A percentile compares a stretch with the other conserved stretches of the same genome.
Conservation (phyloP, 2,113 vertebrate species). For the Cyanoderma ruficeps region DNA sequence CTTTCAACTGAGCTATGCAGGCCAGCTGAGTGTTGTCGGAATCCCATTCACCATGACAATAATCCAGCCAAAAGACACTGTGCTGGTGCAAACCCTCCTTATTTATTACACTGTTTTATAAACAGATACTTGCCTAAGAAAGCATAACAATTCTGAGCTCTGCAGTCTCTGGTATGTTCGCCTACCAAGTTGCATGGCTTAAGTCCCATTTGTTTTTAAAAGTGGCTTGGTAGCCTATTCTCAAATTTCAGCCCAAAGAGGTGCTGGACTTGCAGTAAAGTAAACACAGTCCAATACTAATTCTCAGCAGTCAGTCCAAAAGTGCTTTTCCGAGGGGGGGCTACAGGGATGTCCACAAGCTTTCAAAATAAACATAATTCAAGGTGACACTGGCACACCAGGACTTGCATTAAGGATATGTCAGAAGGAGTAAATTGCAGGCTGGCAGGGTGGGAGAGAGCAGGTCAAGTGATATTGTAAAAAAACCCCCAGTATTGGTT, state of each 20-base stretch:
- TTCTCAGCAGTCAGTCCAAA: constrained; percentile 10
- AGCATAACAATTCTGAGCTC: neutral
- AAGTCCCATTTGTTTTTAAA: neutral
- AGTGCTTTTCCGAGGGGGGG: neutral
- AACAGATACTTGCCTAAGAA: neutral
- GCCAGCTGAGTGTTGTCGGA: neutral
- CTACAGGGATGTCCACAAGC: neutral
- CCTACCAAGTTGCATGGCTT: neutral
- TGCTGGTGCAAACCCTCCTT: neutral
- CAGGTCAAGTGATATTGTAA: neutral
- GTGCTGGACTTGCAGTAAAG: neutral
- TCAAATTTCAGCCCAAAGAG: constrained; percentile 16
- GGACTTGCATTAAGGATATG: constrained; percentile 22
- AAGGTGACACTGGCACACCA: constrained; percentile 46
- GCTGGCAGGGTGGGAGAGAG: neutral
- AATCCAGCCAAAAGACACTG: neutral
- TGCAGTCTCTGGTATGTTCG: neutral
- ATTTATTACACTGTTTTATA: neutral
- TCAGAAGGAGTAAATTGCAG: constrained; percentile 31
- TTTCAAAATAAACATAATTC: constrained; percentile 59
- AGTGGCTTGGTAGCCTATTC: neutral
- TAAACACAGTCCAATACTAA: neutral
- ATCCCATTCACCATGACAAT: neutral
- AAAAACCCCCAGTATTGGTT: neutral
- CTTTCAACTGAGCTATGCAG: neutral